Evolutionary conservation across 2,113 vertebrate species (phyloP), one percentile per base, ranked within the genome.

Genomic region (Bubo bubo): DNA sequence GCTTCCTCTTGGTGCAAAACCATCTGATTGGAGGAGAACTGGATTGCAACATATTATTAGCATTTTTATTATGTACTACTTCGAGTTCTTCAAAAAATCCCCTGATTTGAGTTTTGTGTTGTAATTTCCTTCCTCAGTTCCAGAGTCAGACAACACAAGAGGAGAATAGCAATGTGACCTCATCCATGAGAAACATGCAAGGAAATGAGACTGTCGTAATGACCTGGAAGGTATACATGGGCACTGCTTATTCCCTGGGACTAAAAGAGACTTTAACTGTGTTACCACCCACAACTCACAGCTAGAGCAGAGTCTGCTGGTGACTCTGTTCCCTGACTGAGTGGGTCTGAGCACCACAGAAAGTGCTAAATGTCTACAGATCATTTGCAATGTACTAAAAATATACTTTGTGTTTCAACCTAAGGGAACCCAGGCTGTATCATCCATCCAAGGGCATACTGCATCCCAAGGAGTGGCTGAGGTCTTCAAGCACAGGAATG

Each of bases 51-150:
- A 84, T 28, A 22, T 75, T 47, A 58, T 97, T 97, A 92, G 75
- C 60, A 66, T 95, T 96, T 97, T 96, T 88, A 68, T 94, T 71
- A 85, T 95, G 67, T 84, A 55, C 92, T 87, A 55, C 88, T 94
- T 97, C 21, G 11, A 85, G 80, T 87, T 95, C 75, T 96, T 95
- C 0, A 91, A 89, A 95, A 91, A 94, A 52, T 35, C 14, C 80
- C 76, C 73, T 14, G 2, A 47, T 70, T 13, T 66, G 58, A 79
- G 41, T 94, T 89, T 55, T 72, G 43, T 81, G 77, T 87, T 90
- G 89, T 91, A 82, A 88, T 81, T 96, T 96, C 92, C 91, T 94
- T 92, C 52, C 68, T 95, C 56, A 20, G 22, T 73, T 90, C 56
- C 30, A 55, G 11, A 70, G 43, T 83, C n/a, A 52, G 75, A 32